phyloP scores from a whole-genome alignment of 2,888 invertebrate genomes.

The Torymus auratus region DNA sequence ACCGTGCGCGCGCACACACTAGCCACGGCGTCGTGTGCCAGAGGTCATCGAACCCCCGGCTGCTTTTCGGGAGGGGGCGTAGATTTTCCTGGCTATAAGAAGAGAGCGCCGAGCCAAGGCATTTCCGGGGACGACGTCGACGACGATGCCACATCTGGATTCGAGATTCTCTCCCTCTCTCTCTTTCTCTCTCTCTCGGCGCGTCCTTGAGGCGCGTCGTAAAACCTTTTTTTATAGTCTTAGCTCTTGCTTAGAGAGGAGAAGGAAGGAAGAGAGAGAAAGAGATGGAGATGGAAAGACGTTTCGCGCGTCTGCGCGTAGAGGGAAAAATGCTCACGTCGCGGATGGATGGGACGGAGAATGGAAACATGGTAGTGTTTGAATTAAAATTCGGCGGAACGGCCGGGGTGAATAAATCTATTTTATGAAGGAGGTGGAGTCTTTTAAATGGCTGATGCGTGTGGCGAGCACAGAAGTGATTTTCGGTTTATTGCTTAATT shows the following conservation, averaged over 20 bases:
- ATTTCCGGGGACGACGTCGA: slow-evolving; percentile 23
- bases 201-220: slow-evolving; percentile 54
- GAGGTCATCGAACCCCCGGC: slow-evolving; percentile 50
- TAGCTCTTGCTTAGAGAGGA: background rate
- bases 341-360: too few species aligned
- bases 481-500: background rate
- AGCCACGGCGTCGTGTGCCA: too few species aligned
- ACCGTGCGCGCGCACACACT: background rate
- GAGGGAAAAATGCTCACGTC: slow-evolving; percentile 3
- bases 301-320: slow-evolving; percentile 12
- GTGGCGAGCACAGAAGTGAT: too few species aligned
- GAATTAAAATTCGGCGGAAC: slow-evolving; percentile 8
- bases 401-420: too few species aligned
- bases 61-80: slow-evolving; percentile 16
- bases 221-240: slow-evolving; percentile 54
- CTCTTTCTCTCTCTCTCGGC: slow-evolving; percentile 6
- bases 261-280: slow-evolving; percentile 6
- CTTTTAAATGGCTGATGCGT: too few species aligned
- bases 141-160: slow-evolving; percentile 37
- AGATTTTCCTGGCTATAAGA: slow-evolving; percentile 29
- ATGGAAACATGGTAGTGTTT: background rate
- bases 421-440: too few species aligned
- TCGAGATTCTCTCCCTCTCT: slow-evolving; percentile 41
- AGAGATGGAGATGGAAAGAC: slow-evolving; percentile 3
- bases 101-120: slow-evolving; percentile 14